Evolutionary conservation across 1,140 invertebrate species (phyloP), one percentile per base, ranked within the genome.

Genomic region (Trigoniulus corallinus): DNA sequence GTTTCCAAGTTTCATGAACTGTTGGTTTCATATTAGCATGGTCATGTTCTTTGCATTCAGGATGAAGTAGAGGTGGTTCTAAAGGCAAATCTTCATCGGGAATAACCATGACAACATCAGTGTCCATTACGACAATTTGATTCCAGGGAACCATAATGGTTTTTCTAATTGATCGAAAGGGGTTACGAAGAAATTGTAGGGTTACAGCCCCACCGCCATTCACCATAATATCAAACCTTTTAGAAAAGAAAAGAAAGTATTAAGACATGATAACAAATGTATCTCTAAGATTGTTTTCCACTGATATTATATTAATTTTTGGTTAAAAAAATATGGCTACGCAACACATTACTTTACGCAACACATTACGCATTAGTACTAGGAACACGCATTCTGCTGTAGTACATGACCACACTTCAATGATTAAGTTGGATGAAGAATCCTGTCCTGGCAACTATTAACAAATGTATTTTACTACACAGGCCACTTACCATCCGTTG

Each of bases 131-230:
- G 2, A 93, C 84, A 55, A 94, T 93, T 68, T 91, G 84, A 73
- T 94, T 94, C 88, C 88, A 92, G 20, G 88, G 88, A 51, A 89
- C 87, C 64, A 88, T 88, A 43, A 93, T 84, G 10, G 88, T 91
- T 58, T 81, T 77, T 25, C 82, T 83, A 41, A 85, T 69, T 1
- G 84, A 83, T 59, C 79, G 78, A 71, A 92, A 93, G n/a, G 88
- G 88, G 42, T 81, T 88, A 51, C 88, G 72, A 66, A 89, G 86
- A 70, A 98, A 96, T 67, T 96, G 88, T 52, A 98, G 72, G 18
- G 88, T 96, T 15, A 98, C 88, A 4, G 92, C 91, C n/a, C 93
- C 91, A 47, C 95, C 94, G 20, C 95, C 95, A 70, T 98, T 98
- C 25, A 98, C 93, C 58, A 98, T 70, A 39, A 98, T 82, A 72